Base-by-base conservation (phyloP, 2,888 invertebrate genomes). In the Meteorus cinctellus region DNA sequence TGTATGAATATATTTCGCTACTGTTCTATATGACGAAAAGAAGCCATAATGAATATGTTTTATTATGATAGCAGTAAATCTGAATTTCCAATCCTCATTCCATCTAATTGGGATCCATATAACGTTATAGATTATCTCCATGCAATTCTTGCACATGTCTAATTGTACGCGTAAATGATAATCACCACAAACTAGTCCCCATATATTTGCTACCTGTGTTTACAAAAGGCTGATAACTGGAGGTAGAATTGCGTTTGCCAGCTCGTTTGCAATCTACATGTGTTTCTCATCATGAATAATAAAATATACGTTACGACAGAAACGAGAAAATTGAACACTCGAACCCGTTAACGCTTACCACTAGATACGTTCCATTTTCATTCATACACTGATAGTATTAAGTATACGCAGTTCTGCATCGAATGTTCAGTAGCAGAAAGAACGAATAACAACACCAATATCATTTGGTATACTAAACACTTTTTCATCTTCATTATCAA, bases 151-250 rank as follows among this genome's bases (percentile, higher is more conserved):
- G 14, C n/a, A 36, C 24, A n/a, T 65, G 6, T 65, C 36, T 73
- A 72, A 62, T 72, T 31, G 24, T 59, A 67, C 41, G 59, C 12
- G 67, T 60, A 48, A 72, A 72, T 75, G 72, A 72, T 72, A 76
- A 76, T 68, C 72, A 72, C 65, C 41, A 67, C 51, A 36, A 29
- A 51, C 51, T 19, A 66, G 27, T 19, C 34, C 34, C 48, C 27
- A 59, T 55, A 34, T 24, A 55, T 55, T 55, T n/a, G 67, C 76
- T 76, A 76, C 76, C 72, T 76, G 76, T 76, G 62, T 76, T 72
- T 68, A 67, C 63, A 27, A 62, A 72, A 68, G 68, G 68, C 72
- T 62, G 72, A 72, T 72, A 76, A 76, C 72, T 76, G 72, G 72
- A 72, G 75, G 69, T 27, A 63, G 62, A 19, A 34, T 34, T 31